A percentile compares a stretch with the other conserved stretches of the same genome.
phyloP scores from a whole-genome alignment of 1,140 invertebrate genomes.

The Hesperophylax magnus region DNA sequence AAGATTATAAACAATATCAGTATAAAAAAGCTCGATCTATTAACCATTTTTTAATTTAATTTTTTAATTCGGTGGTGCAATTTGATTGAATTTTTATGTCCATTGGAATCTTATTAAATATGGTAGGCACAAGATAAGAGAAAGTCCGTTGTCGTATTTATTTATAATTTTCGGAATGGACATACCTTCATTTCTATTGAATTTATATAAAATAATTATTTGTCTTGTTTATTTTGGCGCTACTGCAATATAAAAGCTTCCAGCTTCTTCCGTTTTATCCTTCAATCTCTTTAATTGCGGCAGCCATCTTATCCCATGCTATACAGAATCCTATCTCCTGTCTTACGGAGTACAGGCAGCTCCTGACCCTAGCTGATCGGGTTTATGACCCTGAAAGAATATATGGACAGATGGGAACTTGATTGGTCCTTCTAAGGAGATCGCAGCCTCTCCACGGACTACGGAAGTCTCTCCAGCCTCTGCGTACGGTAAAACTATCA shows the following conservation, averaged over 20 bases:
- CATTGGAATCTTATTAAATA: too few species aligned
- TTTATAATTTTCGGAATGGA: too few species aligned
- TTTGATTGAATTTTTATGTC: too few species aligned
- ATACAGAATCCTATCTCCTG: neutral
- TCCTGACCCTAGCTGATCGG: constrained; percentile 23
- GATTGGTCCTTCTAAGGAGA: constrained; percentile 30
- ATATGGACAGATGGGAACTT: constrained; percentile 21
- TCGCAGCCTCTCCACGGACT: neutral
- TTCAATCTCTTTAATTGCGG: constrained; percentile 28
- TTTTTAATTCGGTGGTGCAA: too few species aligned
- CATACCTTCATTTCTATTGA: too few species aligned
- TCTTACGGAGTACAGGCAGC: neutral
- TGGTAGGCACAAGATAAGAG: too few species aligned
- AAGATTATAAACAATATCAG: too few species aligned
- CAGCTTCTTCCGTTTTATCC: neutral
- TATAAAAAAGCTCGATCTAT: too few species aligned
- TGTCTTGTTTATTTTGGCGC: too few species aligned
- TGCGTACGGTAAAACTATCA: constrained; percentile 12
- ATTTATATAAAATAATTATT: too few species aligned
- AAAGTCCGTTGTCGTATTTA: too few species aligned
- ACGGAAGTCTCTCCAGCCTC: neutral
- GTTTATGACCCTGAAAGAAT: constrained; percentile 25
- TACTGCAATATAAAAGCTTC: neutral
- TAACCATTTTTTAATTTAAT: too few species aligned
- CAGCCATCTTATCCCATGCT: neutral